phyloP scores from a whole-genome alignment of 2,888 invertebrate genomes.

The Drosophila borborema region DNA sequence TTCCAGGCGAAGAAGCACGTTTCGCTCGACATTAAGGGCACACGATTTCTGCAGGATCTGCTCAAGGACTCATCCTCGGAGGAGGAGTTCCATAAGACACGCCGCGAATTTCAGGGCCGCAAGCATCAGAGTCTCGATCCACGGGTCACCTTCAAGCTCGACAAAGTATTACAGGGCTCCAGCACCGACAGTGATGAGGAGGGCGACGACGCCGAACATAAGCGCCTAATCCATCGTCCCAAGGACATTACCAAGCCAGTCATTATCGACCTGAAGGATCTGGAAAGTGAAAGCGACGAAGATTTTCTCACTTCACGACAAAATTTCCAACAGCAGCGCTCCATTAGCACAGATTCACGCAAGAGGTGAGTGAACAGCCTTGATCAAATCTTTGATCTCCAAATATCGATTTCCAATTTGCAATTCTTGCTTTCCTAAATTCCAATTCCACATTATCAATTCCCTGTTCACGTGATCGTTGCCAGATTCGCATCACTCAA shows the following conservation, averaged over 20 bases:
- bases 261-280: conserved; percentile 85
- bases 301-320: conserved; percentile 87
- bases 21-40: conserved; percentile 84
- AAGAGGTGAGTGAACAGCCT: conserved; percentile 84
- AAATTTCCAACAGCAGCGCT: conserved; percentile 88
- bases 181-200: conserved; percentile 85
- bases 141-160: conserved; percentile 85
- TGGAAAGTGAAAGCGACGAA: conserved; percentile 85
- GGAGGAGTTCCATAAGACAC: conserved; percentile 84
- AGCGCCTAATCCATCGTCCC: conserved; percentile 84
- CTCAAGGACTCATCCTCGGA: conserved; percentile 85
- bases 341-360: conserved; percentile 88
- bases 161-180: conserved; percentile 83
- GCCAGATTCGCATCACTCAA: background rate
- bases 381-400: background rate
- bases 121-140: conserved; percentile 85
- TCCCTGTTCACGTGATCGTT: background rate
- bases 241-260: conserved; percentile 85
- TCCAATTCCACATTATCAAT: background rate
- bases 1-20: conserved; percentile 85
- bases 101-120: conserved; percentile 85
- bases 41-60: conserved; percentile 84
- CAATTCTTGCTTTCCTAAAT: background rate
- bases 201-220: conserved; percentile 84
- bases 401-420: background rate